Base-by-base conservation (phyloP, 2,888 invertebrate species). In the Pasiphila rectangulata region DNA sequence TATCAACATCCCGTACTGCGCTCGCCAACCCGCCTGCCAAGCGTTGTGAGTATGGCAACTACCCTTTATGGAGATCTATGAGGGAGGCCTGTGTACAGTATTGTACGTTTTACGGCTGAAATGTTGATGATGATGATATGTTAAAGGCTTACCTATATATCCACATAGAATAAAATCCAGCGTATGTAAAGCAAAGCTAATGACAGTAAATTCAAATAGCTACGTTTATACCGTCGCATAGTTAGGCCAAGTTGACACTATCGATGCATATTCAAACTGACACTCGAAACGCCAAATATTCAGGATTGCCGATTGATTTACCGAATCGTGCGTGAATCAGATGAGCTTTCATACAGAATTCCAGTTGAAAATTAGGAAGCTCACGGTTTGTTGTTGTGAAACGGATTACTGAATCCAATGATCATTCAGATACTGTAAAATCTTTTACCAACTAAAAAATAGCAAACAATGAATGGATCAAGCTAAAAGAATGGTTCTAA, bases 231-330 rank as follows among this genome's bases (percentile, higher is more conserved):
- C 38, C 12, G 19, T 16, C 17, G 10, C 20, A 15, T 27, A 32
- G 38, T 39, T 45, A 19, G 65, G 65, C 59, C 56, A 54, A 57
- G 60, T 59, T 63, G 72, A 74, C 69, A 74, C 72, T 72, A 75
- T 75, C 64, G 74, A 75, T 78, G 66, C 73, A 69, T 67, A 76
- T 75, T 67, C 69, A 74, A 58, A 57, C 57, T 51, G 61, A 35
- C 43, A 43, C 39, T 39, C 66, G 67, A 67, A 54, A 54, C 54
- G 63, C 57, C 60, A 55, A 68, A 63, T 66, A 69, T 64, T 61
- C 59, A 39, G n/a, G 40, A 36, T 16, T 41, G 30, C 36, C 29
- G 39, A 43, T 39, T 40, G 46, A 40, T 45, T 27, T 40, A 40
- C 34, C 16, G 21, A 35, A 7, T 30, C 49, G 40, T 45, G 49